Evolutionary conservation across 2,113 vertebrate species (phyloP).

Genomic region (Brienomyrus longianalis): DNA sequence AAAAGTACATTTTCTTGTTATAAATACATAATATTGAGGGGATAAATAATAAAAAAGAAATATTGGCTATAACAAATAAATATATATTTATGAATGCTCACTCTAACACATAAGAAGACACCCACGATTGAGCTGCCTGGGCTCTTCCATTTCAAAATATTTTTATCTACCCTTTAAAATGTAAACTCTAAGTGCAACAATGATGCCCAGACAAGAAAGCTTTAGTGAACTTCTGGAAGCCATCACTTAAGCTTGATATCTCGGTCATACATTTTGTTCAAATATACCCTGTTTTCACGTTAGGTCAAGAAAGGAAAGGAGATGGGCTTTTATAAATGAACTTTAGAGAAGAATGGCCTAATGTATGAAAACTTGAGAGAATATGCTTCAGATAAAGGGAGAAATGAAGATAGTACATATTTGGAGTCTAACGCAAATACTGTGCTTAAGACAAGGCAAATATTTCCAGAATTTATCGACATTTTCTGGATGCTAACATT

Average conservation of each 20-base stretch:
- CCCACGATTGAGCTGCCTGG: constrained; percentile 62
- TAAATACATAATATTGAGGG: constrained; percentile 86
- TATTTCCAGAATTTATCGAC: constrained; percentile 11
- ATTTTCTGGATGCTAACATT: constrained; percentile 8
- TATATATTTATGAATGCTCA: constrained; percentile 97
- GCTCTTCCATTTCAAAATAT: constrained; percentile 77
- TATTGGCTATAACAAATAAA: constrained; percentile 99
- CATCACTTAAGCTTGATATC: constrained; percentile 59
- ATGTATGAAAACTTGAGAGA: constrained; percentile 45
- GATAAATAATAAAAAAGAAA: constrained; percentile 97
- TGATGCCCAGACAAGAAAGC: constrained; percentile 75
- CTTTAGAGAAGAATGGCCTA: constrained; percentile 49
- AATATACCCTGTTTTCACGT: constrained; percentile 99
- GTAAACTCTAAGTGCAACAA: constrained; percentile 99
- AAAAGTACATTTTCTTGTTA: constrained; percentile 89
- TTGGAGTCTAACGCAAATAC: constrained; percentile 20
- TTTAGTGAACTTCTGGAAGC: constrained; percentile 58
- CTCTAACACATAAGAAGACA: constrained; percentile 85
- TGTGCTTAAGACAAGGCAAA: constrained; percentile 22
- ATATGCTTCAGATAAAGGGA: constrained; percentile 27
- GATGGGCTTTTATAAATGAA: constrained; percentile 47
- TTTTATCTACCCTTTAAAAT: constrained; percentile 88
- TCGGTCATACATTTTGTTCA: constrained; percentile 89
- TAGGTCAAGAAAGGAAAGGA: constrained; percentile 80
- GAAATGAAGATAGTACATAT: constrained; percentile 36